These are phyloP conservation scores for Drosophila kuntzei DNA, from an alignment of 2,888 invertebrate species.

Conservation along the genomic window DNA sequence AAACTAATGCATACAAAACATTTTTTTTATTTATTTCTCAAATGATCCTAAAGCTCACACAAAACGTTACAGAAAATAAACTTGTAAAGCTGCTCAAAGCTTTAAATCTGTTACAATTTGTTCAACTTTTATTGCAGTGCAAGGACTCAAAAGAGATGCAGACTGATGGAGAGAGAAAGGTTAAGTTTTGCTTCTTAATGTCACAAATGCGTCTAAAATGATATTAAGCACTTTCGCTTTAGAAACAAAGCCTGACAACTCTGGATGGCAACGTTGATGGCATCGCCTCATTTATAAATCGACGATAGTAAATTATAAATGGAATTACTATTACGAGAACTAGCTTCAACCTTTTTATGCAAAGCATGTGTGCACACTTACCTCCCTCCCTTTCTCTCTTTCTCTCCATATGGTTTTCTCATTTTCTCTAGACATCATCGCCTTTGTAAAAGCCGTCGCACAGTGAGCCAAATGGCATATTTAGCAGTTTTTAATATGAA, in stretches of 20 bases:
- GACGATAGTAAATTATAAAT: conserved; percentile 77
- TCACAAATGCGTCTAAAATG: conserved; percentile 71
- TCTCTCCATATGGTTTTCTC: not conserved
- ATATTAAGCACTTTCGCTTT: conserved; percentile 63
- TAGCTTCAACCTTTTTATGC: conserved; percentile 33
- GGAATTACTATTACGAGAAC: conserved; percentile 61
- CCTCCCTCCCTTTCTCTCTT: not conserved
- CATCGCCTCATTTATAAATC: conserved; percentile 74
- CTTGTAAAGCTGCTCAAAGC: too few relatives aligned
- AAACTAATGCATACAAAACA: too few relatives aligned
- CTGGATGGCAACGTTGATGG: conserved; percentile 44
- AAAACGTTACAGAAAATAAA: too few relatives aligned
- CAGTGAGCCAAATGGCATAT: not conserved
- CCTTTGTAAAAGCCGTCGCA: conserved; percentile 42
- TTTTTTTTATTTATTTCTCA: too few relatives aligned
- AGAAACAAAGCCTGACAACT: conserved; percentile 15
- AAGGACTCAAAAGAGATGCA: not conserved
- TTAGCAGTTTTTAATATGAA: too few relatives aligned
- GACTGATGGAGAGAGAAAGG: not conserved
- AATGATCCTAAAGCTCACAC: too few relatives aligned
- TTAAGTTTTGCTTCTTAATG: conserved; percentile 47
- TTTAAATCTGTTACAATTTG: too few relatives aligned
- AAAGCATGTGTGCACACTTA: conserved; percentile 19
- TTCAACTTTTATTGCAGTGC: too few relatives aligned
- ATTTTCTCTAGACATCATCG: conserved; percentile 49